Evolutionary conservation across 2,888 invertebrate genomes (phyloP).

Genomic region (Heliothis peltigera): DNA sequence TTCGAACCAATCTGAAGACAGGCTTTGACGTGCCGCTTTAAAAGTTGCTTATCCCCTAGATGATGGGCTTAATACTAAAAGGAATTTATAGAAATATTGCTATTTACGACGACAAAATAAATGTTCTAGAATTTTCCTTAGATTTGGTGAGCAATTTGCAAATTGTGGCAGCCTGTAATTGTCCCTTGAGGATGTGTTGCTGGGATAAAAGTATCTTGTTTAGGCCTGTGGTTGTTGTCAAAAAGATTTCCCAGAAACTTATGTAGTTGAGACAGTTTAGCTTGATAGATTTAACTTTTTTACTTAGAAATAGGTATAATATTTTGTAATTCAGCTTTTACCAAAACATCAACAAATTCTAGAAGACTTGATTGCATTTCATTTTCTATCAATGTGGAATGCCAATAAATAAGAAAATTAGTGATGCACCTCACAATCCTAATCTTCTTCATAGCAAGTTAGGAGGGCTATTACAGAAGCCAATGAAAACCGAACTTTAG

Average conservation of each 20-base stretch:
- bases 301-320: no score
- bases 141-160: background rate
- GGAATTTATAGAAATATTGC: conserved; percentile 10
- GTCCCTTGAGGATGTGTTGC: background rate
- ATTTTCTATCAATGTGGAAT: background rate
- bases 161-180: background rate
- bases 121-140: background rate
- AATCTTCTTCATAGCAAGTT: conserved; percentile 30
- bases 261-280: no score
- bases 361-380: background rate
- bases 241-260: background rate
- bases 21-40: conserved; percentile 29
- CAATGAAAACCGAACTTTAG: conserved; percentile 50
- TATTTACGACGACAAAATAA: background rate
- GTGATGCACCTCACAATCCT: conserved; percentile 44
- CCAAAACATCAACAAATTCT: no score
- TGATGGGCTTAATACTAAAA: conserved; percentile 7
- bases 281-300: no score
- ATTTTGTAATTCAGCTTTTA: no score
- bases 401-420: conserved; percentile 5
- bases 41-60: conserved; percentile 17
- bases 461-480: conserved; percentile 34
- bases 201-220: conserved; percentile 1
- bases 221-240: background rate
- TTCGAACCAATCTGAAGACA: conserved; percentile 4